Base-by-base conservation (phyloP, 2,888 invertebrate species). In the Cantharis lateralis region DNA sequence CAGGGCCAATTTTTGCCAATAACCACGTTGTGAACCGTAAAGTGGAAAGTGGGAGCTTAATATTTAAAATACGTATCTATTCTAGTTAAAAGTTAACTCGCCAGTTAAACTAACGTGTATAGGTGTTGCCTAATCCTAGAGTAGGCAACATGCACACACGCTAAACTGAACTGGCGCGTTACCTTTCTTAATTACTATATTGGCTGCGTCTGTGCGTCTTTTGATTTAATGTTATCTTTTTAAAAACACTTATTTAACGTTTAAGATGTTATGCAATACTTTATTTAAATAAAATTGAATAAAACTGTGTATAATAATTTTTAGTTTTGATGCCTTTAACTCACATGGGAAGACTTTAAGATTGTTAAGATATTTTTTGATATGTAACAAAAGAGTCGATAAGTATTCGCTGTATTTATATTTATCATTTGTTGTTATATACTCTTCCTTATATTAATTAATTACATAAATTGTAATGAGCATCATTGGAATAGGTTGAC, bases 301-400 rank as follows among this genome's bases (percentile, higher is more conserved):
- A n/a, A 48, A 48, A 48, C 48, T 48, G 48, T 24, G 9, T 32
- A 48, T 63, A 63, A 2, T 66, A 66, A 24, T 24, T 66, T 66
- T n/a, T 63, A 62, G 28, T 71, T 77, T 75, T 75, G 74, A 78
- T 76, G 76, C 72, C 78, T 76, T 76, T 76, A 78, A 78, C 78
- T 78, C 76, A 78, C 85, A 85, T 86, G 86, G 88, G 88, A 88
- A 88, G 88, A 88, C 88, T 83, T 86, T 84, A 86, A 86, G 87
- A 88, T 86, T 87, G 86, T 86, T 86, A 83, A 83, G 82, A 82
- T 83, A 78, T 79, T 81, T 80, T 83, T 82, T 79, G 75, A 72
- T 81, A 75, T 72, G 73, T 71, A 77, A 78, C 76, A 69, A 76
- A 76, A 76, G 69, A 32, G 70, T 71, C 70, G 61, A 75, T 64